Conservation (phyloP, 2,888 invertebrate genomes). For the Cephus sareptanus region DNA sequence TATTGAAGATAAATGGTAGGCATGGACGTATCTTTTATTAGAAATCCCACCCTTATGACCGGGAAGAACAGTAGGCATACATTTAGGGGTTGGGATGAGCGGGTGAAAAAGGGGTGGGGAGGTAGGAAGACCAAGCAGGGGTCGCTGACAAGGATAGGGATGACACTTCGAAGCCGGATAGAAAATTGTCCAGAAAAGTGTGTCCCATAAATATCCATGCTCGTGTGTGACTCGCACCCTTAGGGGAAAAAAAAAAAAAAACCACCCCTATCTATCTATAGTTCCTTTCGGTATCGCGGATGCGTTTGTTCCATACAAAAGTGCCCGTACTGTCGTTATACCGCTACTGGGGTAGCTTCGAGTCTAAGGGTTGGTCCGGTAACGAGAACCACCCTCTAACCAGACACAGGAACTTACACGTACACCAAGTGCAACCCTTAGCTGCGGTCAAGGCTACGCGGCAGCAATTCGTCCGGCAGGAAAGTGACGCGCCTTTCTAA, state of each 20-base stretch:
- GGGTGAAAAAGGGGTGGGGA: background rate
- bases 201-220: constrained; percentile 14
- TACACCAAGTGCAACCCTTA: background rate
- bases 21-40: constrained; percentile 4
- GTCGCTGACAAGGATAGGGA: background rate
- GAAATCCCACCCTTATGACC: background rate
- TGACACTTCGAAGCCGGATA: constrained; percentile 12
- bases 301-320: background rate
- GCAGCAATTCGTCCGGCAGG: background rate
- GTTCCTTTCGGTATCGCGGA: background rate
- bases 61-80: background rate
- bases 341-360: background rate
- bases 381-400: background rate
- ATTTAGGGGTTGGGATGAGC: background rate
- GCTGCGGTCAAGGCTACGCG: background rate
- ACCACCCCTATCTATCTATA: background rate
- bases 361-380: background rate
- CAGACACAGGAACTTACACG: background rate
- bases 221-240: background rate
- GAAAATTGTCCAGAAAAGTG: constrained; percentile 23
- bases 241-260: background rate
- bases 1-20: constrained; percentile 3
- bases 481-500: background rate
- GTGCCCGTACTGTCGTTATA: background rate
- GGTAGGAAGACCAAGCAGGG: background rate